Base-by-base conservation (phyloP, 2,113 vertebrate genomes). In the Psettodes erumei region DNA sequence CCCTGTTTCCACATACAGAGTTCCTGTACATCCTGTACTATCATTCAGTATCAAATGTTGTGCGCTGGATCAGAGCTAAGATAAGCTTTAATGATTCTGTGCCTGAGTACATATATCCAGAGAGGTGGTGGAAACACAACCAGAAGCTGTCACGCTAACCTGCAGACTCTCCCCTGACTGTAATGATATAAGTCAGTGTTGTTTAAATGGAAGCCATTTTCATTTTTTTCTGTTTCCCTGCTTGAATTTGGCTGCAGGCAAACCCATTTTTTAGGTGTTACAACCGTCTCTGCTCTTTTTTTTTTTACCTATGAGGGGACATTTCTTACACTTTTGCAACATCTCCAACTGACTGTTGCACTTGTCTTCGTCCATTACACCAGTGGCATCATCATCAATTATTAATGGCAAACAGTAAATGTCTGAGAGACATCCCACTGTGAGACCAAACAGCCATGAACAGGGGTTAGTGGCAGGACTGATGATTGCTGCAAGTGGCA, bases 201-300 rank as follows among this genome's bases (percentile, higher is more conserved):
- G 71, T 87, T 90, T 85, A 79, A 91, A 85, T 85, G 62, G 71
- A 85, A 84, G 78, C 83, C 85, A 88, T 89, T 90, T 88, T 79
- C 28, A 40, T 73, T 79, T 71, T 71, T 64, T 70, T 61, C 62
- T 80, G 73, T 75, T 83, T 81, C 77, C 83, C 86, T 93, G 90
- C 81, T 88, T 75, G 82, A 45, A 59, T 86, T 84, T 86, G 79
- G 86, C 91, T 91, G 83, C 79, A 53, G 89, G 91, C 84, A 85
- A 85, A 86, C 71, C 74, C 69, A 75, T 81, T 88, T 90, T 83
- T 75, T 59, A 71, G 82, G 58, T 60, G 77, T 72, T 83, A 59
- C 80, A 79, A 71, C 79, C 72, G 53, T 76, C 75, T 67, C 75
- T 77, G 73, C 80, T 73, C 59, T 37, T 75, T 64, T 73, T 53